Evolutionary conservation across 2,888 invertebrate genomes (phyloP), one percentile per base, ranked within the genome.

Genomic region (Drosophila anomalipes): DNA sequence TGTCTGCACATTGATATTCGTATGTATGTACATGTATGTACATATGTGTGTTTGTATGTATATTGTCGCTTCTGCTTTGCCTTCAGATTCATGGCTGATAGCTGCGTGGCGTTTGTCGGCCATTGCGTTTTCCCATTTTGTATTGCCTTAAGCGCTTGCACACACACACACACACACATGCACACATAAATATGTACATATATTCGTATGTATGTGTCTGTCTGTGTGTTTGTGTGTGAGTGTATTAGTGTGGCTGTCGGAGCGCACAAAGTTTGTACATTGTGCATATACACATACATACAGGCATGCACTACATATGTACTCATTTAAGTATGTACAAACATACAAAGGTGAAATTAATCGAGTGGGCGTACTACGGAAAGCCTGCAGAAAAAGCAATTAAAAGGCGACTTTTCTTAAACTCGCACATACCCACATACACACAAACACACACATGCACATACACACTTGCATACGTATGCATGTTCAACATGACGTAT

Each of bases 51-150:
- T 16, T 12, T 16, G 16, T 53, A 22, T 53, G 35, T 67, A 56
- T 86, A 79, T 88, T 77, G 69, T 61, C 72, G 75, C 69, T 81
- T 86, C 67, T 86, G 70, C 80, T 86, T 82, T 77, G 58, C 77
- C 80, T 77, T 74, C 54, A 71, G 70, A 68, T 81, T 78, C 78
- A 72, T 77, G 81, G 72, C 74, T 74, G 81, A 80, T 81, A 81
- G 83, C 81, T 88, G 86, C 86, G 86, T 86, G 86, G 88, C 86
- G 66, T 81, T 88, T 77, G 86, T 88, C 88, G 82, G 88, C 88
- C 88, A 86, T 86, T 86, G 82, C 85, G 85, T 87, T 86, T 86
- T 83, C 83, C 81, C 79, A 82, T 84, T 26, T 80, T 70, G 57
- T 74, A 51, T 74, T 87, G 87, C 85, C 87, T 85, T 87, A 63